Conservation (phyloP, 2,797 vertebrate species). For the Botia kubotai region DNA sequence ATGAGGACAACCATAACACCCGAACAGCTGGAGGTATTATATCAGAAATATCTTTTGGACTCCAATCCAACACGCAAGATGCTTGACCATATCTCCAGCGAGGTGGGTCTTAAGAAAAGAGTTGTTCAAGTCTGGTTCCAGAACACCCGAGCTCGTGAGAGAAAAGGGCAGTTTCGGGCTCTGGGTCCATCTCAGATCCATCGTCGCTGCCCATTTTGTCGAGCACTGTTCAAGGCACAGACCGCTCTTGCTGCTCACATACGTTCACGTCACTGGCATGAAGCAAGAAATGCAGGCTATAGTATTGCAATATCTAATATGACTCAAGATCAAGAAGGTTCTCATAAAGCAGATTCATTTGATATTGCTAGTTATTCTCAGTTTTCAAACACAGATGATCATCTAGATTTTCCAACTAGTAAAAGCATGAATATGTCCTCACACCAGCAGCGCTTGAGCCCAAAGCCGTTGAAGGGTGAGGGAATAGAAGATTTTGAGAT, state of each 20-base stretch:
- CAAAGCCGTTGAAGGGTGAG: slow-evolving; percentile 84
- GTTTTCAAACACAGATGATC: slow-evolving; percentile 76
- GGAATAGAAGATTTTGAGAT: slow-evolving; percentile 86
- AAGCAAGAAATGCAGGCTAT: slow-evolving; percentile 94
- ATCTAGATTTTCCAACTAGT: slow-evolving; percentile 66
- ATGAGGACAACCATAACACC: slow-evolving; percentile 98
- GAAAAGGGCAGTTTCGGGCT: slow-evolving; percentile 97
- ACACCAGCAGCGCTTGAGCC: slow-evolving; percentile 82
- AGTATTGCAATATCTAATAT: slow-evolving; percentile 87
- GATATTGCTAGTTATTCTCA: slow-evolving; percentile 81
- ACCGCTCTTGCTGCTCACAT: slow-evolving; percentile 97
- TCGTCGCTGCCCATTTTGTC: slow-evolving; percentile 94
- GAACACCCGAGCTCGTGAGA: slow-evolving; percentile 95
- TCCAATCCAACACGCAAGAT: slow-evolving; percentile 98
- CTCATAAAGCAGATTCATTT: slow-evolving; percentile 83
- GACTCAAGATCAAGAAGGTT: slow-evolving; percentile 83
- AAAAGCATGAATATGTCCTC: slow-evolving; percentile 86
- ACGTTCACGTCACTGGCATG: slow-evolving; percentile 96
- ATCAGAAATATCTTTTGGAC: slow-evolving; percentile 96
- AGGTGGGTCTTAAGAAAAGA: slow-evolving; percentile 96
- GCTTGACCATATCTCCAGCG: slow-evolving; percentile 95
- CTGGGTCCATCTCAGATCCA: slow-evolving; percentile 93
- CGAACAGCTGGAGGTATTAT: slow-evolving; percentile 96
- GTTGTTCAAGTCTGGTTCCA: slow-evolving; percentile 99
- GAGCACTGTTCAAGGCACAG: slow-evolving; percentile 98